Conservation (phyloP, 2,113 vertebrate species). For the Tetrao urogallus region DNA sequence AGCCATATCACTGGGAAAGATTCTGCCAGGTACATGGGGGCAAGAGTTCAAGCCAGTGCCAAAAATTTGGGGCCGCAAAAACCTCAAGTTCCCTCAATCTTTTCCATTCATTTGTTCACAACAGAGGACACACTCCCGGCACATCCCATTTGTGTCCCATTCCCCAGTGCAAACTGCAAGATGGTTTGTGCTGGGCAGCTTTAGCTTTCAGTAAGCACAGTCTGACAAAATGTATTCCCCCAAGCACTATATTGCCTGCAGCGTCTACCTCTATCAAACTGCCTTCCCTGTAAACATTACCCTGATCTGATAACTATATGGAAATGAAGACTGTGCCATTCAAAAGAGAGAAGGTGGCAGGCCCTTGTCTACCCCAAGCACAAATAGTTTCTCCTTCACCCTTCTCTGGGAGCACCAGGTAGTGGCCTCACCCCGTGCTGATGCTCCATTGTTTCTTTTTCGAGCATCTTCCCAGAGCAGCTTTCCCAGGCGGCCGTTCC, state of each 20-base stretch:
- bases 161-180: not conserved
- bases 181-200: not conserved
- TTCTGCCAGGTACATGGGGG: not conserved
- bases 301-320: not conserved
- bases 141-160: accelerated
- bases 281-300: not conserved
- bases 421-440: not conserved
- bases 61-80: not conserved
- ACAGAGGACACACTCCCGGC: not conserved
- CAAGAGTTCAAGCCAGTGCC: not conserved
- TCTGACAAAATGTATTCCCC: not conserved
- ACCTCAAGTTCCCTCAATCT: accelerated
- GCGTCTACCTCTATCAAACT: not conserved
- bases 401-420: not conserved
- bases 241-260: not conserved
- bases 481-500: conserved; percentile 6
- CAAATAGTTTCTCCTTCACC: not conserved
- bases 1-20: not conserved
- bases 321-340: not conserved
- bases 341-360: not conserved
- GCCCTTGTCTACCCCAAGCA: not conserved
- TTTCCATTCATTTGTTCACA: not conserved
- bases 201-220: not conserved
- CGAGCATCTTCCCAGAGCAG: conserved; percentile 35
- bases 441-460: conserved; percentile 32